These are phyloP conservation scores for Conger conger DNA, from an alignment of 2,113 vertebrate species.

Conservation along the genomic window DNA sequence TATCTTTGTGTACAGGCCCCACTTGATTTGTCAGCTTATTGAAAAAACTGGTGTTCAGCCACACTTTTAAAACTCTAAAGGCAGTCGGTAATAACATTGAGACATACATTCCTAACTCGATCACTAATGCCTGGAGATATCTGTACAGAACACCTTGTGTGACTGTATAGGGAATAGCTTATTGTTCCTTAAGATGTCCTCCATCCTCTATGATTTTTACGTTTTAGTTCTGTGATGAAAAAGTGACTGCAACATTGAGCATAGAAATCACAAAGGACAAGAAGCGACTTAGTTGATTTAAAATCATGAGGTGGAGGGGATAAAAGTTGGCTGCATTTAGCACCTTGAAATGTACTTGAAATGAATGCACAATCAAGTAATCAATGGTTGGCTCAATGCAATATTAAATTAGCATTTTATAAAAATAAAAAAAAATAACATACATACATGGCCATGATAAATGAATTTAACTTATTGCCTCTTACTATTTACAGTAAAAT, in stretches of 20 bases:
- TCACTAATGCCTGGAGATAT: not conserved
- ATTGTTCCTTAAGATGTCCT: not conserved
- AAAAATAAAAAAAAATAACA: too few relatives aligned
- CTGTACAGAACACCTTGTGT: not conserved
- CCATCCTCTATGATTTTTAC: not conserved
- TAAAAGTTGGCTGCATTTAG: not conserved
- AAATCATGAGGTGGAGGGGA: not conserved
- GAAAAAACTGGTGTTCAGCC: not conserved
- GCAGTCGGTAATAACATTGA: not conserved
- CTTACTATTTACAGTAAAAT: not conserved
- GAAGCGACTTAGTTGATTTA: not conserved
- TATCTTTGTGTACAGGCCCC: not conserved
- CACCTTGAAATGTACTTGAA: not conserved
- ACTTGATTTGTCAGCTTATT: not conserved
- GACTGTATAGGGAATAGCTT: not conserved
- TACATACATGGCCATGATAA: too few relatives aligned
- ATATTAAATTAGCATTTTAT: not conserved
- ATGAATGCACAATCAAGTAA: not conserved
- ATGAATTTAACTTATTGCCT: not conserved
- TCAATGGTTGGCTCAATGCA: not conserved
- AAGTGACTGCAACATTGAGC: not conserved
- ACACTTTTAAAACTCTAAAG: not conserved
- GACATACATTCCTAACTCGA: not conserved
- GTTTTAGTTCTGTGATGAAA: not conserved
- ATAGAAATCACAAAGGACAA: not conserved